Percentiles rank a stretch among this genome's conserved stretches.
Conservation (phyloP, 1,140 invertebrate genomes). For the Zaprionus ornatus region DNA sequence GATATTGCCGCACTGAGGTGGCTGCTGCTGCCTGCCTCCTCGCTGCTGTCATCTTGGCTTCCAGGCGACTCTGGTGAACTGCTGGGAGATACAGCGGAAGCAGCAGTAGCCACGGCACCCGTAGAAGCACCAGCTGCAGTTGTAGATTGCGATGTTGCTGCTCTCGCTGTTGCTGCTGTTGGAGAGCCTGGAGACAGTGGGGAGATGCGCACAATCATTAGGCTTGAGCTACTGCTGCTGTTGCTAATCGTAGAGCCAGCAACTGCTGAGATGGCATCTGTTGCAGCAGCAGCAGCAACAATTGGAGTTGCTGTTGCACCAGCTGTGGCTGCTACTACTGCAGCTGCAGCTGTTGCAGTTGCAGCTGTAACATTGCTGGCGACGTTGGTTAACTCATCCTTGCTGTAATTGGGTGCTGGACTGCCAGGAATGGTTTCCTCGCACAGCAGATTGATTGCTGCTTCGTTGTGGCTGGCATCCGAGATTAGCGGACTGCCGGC, state of each 20-base stretch:
- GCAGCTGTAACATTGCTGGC: background rate
- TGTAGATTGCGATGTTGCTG: background rate
- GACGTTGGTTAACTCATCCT: conserved; percentile 62
- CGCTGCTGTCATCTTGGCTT: conserved; percentile 80
- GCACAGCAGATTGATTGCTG: conserved; percentile 89
- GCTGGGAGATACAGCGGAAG: conserved; percentile 37
- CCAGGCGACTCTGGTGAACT: conserved; percentile 78
- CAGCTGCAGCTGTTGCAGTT: background rate
- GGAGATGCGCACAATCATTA: conserved; percentile 48
- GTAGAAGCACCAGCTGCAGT: background rate
- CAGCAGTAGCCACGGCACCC: background rate
- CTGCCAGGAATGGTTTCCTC: conserved; percentile 95
- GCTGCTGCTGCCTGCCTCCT: conserved; percentile 56
- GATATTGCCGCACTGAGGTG: conserved; percentile 22
- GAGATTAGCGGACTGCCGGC: conserved; percentile 54
- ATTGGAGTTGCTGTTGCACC: background rate
- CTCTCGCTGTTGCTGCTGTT: conserved; percentile 16
- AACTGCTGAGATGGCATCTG: background rate
- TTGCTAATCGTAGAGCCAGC: background rate
- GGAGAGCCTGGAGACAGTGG: conserved; percentile 52
- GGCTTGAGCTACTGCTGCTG: conserved; percentile 3
- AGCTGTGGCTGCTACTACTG: background rate
- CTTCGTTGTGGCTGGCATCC: conserved; percentile 82
- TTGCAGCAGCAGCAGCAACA: background rate
- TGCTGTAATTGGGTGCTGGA: conserved; percentile 88